Base-by-base conservation (phyloP, 23 tunicate genomes). In the Diplosoma virens region DNA sequence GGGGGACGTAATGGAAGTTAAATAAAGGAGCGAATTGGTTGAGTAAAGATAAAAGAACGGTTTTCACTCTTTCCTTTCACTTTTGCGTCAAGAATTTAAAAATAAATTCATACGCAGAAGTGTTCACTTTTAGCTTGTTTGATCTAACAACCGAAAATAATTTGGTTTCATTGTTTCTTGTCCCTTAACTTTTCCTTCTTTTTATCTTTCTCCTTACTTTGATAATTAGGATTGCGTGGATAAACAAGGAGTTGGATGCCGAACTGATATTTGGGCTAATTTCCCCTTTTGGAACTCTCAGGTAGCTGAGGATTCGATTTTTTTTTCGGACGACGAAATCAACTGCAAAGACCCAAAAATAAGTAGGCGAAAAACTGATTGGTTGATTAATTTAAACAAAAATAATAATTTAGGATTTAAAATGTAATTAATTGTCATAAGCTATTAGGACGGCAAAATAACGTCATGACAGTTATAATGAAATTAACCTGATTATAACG, bases 141-240 rank as follows among this genome's bases (percentile, higher is more conserved):
- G n/a, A n/a, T n/a, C n/a, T n/a, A n/a, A n/a, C n/a, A n/a, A n/a
- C n/a, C n/a, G n/a, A n/a, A n/a, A n/a, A n/a, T n/a, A n/a, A n/a
- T n/a, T n/a, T n/a, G n/a, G n/a, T n/a, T n/a, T n/a, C n/a, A n/a
- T n/a, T n/a, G n/a, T n/a, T n/a, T n/a, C n/a, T n/a, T n/a, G n/a
- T n/a, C n/a, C n/a, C n/a, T n/a, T n/a, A n/a, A n/a, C n/a, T n/a
- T n/a, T n/a, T n/a, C n/a, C n/a, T n/a, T n/a, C n/a, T n/a, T n/a
- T n/a, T n/a, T n/a, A n/a, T n/a, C n/a, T n/a, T n/a, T n/a, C n/a
- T n/a, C n/a, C n/a, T n/a, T n/a, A n/a, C n/a, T n/a, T n/a, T n/a
- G n/a, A n/a, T n/a, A n/a, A n/a, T n/a, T 67, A 81, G 86, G 79
- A 20, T 1, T 81, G 86, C 68, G 86, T 61, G 2, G 45, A 37